These are phyloP conservation scores for Drosophila triauraria DNA, from an alignment of 1,140 invertebrate species.

Conservation along the genomic window DNA sequence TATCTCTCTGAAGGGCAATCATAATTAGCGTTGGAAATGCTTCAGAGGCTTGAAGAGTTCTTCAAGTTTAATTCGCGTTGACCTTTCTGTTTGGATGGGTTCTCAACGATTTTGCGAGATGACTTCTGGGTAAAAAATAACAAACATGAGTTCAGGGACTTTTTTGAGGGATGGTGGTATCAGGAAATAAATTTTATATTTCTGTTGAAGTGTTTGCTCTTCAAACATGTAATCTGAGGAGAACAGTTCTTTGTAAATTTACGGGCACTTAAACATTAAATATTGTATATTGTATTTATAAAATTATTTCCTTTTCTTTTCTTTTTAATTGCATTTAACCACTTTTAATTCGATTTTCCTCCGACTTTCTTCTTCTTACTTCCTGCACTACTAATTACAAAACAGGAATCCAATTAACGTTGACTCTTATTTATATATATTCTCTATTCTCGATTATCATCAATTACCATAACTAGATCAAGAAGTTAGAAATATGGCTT, in stretches of 20 bases:
- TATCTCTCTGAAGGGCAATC: conserved; percentile 65
- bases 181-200: conserved; percentile 11
- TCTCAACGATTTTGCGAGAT: conserved; percentile 19
- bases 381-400: conserved; percentile 27
- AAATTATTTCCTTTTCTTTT: conserved; percentile 1
- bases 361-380: conserved; percentile 20
- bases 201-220: neutral
- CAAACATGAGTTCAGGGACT: conserved; percentile 1
- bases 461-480: conserved; percentile 45
- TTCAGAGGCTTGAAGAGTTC: conserved; percentile 29
- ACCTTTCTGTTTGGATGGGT: conserved; percentile 38
- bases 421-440: conserved; percentile 11
- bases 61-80: conserved; percentile 39
- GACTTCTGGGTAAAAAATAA: conserved; percentile 2
- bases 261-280: neutral
- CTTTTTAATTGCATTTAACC: conserved; percentile 1
- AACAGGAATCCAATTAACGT: conserved; percentile 17
- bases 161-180: neutral
- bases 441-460: conserved; percentile 7
- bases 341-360: conserved; percentile 25
- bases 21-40: conserved; percentile 66
- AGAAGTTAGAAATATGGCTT: conserved; percentile 17
- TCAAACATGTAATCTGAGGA: neutral
- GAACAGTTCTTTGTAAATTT: too few relatives aligned
- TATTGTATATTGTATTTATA: neutral